phyloP scores from a whole-genome alignment of 1,140 invertebrate genomes.

The Campoletis sonorensis region DNA sequence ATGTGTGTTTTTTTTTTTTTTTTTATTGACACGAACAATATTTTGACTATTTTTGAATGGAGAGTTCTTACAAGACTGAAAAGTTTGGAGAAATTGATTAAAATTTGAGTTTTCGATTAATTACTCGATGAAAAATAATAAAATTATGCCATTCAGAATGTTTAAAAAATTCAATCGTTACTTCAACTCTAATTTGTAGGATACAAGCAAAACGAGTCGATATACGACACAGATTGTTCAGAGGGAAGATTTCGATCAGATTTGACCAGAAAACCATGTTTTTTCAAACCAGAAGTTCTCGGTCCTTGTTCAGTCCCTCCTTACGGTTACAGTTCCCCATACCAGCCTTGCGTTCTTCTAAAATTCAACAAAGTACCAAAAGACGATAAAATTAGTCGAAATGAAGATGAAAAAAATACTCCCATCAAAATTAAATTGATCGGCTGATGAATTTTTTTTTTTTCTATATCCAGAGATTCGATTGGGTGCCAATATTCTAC shows the following conservation, averaged over 20 bases:
- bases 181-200: slow-evolving; percentile 48
- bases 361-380: slow-evolving; percentile 87
- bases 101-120: neutral
- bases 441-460: neutral
- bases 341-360: slow-evolving; percentile 86
- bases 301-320: slow-evolving; percentile 59
- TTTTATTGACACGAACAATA: too few relatives aligned
- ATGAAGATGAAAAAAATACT: neutral
- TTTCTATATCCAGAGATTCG: slow-evolving; percentile 78
- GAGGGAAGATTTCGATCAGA: neutral
- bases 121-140: too few relatives aligned
- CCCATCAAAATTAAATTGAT: neutral
- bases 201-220: slow-evolving; percentile 53
- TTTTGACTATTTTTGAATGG: neutral
- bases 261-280: slow-evolving; percentile 57
- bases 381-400: neutral
- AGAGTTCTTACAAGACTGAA: neutral
- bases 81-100: neutral
- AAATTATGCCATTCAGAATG: neutral
- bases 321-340: slow-evolving; percentile 82
- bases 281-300: slow-evolving; percentile 59
- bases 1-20: too few relatives aligned
- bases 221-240: slow-evolving; percentile 54
- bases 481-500: slow-evolving; percentile 85
- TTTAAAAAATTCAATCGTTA: neutral